Evolutionary conservation across 2,113 vertebrate species (phyloP).

Genomic region (Lophius piscatorius): DNA sequence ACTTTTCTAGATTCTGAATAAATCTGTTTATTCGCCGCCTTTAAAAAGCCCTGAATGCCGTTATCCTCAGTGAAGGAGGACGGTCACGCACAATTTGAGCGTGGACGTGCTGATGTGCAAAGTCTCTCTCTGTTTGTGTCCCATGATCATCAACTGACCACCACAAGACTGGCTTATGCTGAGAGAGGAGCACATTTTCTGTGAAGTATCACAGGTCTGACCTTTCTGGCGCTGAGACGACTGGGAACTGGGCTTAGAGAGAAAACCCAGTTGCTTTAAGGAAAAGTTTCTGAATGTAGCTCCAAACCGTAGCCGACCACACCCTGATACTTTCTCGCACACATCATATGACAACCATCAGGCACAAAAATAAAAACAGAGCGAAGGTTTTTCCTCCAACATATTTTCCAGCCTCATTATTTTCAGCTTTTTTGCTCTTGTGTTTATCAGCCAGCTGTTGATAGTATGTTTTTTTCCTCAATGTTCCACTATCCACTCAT

Average conservation of each 20-base stretch:
- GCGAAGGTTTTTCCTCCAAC: conserved; percentile 29
- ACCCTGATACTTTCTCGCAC: conserved; percentile 10
- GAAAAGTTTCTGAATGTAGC: neutral
- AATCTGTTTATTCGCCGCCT: neutral
- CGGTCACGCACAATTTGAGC: conserved; percentile 6
- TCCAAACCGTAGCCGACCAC: conserved; percentile 22
- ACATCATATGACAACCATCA: neutral
- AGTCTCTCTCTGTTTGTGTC: conserved; percentile 15
- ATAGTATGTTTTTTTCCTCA: conserved; percentile 59
- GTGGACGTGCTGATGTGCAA: conserved; percentile 4
- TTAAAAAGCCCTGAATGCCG: conserved; percentile 11
- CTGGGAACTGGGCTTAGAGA: too few relatives aligned
- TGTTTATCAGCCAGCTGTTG: conserved; percentile 58
- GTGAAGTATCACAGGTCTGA: conserved; percentile 13
- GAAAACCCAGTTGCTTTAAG: conserved; percentile 6
- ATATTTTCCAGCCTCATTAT: conserved; percentile 57
- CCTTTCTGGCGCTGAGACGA: neutral
- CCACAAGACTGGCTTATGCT: conserved; percentile 12
- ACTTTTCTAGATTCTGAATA: conserved; percentile 14
- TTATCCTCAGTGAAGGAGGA: conserved; percentile 9
- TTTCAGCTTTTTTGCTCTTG: conserved; percentile 52
- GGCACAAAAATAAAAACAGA: conserved; percentile 31
- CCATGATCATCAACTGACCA: conserved; percentile 36
- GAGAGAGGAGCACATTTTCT: neutral
- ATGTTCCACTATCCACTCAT: conserved; percentile 19